Base-by-base conservation (phyloP, 2,888 invertebrate species). In the Eupithecia vulgata region DNA sequence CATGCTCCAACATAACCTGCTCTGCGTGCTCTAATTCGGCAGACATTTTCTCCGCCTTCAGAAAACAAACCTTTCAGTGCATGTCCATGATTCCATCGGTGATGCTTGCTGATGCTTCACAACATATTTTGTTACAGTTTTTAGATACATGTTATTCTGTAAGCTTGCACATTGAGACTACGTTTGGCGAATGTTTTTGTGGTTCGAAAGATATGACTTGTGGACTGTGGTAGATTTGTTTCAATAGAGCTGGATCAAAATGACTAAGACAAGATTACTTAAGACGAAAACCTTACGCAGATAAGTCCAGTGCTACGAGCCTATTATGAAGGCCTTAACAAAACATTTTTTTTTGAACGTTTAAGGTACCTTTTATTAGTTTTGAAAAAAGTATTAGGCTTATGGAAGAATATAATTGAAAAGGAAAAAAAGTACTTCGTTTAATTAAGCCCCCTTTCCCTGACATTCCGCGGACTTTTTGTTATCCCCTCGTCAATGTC, bases 1-100 rank as follows among this genome's bases (percentile, higher is more conserved):
- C 94, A 84, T 94, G 94, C 87, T 88, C 91, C 90, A 89, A 91
- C 94, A 94, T 93, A 91, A 94, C 92, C 93, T 94, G 92, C 90
- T 93, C 93, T 67, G 94, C 94, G 88, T 93, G 93, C 88, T 87
- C 92, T 93, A 94, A 91, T 87, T 93, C 94, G 86, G 89, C 92
- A 87, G 93, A 88, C 93, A 94, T 90, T 87, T 88, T 85, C 93
- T 93, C 93, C 90, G 94, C 94, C 93, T 93, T 94, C 91, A 91
- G 90, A 92, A 93, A 94, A 93, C 88, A 94, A 91, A 93, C 91
- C 91, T 90, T 88, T 91, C 89, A 92, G 83, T 92, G 82, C 87
- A 81, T 87, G 83, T 80, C 83, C 81, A 81, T 81, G 79, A 81
- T 81, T 87, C 87, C 87, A 84, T 81, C 82, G 85, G 88, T 87